Percentiles rank a stretch among this genome's conserved stretches.
Conservation (phyloP, 2,888 invertebrate species). For the Thereva unica region DNA sequence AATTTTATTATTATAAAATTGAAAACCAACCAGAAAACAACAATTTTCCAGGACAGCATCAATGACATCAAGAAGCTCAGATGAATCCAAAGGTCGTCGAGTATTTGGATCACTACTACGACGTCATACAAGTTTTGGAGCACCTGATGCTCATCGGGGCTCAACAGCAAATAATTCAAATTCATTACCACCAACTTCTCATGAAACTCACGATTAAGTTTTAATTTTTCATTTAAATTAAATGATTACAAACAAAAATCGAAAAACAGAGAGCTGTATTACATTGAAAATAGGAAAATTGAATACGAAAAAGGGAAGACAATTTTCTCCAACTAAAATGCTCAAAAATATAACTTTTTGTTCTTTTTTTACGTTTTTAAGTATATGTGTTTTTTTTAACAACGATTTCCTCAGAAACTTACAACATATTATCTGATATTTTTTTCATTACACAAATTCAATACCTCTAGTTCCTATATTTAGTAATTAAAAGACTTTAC, state of each 20-base stretch:
- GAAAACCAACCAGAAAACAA: constrained; percentile 42
- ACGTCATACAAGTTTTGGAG: constrained; percentile 50
- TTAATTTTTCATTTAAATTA: not conserved
- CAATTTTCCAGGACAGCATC: constrained; percentile 49
- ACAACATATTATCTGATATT: too few species aligned
- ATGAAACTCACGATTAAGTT: constrained; percentile 45
- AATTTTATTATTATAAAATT: too few species aligned
- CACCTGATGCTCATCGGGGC: constrained; percentile 46
- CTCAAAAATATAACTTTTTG: too few species aligned
- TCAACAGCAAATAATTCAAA: constrained; percentile 38
- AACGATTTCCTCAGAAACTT: too few species aligned
- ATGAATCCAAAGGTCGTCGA: constrained; percentile 49
- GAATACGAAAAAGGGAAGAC: too few species aligned
- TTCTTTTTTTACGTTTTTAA: too few species aligned
- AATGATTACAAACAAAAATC: not conserved
- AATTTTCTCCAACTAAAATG: too few species aligned
- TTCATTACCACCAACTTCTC: constrained; percentile 41
- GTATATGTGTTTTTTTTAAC: too few species aligned
- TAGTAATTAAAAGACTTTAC: too few species aligned
- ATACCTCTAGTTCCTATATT: too few species aligned
- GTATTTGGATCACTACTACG: constrained; percentile 50
- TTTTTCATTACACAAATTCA: too few species aligned
- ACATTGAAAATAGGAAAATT: too few species aligned
- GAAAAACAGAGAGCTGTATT: not conserved
- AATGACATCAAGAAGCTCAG: constrained; percentile 49